These are phyloP conservation scores for Toxotes lorentzi DNA, from an alignment of 2,797 vertebrate genomes.

Conservation along the genomic window DNA sequence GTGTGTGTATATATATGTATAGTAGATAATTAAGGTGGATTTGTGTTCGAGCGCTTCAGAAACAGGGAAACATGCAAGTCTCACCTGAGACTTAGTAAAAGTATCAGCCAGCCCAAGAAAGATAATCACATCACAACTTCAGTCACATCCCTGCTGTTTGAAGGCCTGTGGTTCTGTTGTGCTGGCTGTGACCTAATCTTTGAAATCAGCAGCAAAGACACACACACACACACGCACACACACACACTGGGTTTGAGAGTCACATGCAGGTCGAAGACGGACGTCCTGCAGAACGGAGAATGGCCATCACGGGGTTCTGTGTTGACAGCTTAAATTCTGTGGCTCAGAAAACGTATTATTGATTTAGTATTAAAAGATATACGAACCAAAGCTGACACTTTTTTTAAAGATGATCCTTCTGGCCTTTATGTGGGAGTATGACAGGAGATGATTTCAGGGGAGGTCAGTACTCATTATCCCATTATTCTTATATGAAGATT, in stretches of 20 bases:
- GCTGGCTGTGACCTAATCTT: not conserved
- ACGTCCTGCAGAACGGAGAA: not conserved
- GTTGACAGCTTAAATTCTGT: not conserved
- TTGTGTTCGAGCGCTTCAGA: too few species aligned
- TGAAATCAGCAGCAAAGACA: not conserved
- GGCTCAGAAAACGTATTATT: not conserved
- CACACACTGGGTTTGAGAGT: not conserved
- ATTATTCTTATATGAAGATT: too few species aligned
- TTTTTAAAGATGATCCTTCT: not conserved
- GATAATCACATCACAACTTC: too few species aligned
- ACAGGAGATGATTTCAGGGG: too few species aligned
- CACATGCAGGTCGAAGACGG: not conserved
- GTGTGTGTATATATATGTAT: too few species aligned
- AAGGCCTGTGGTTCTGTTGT: too few species aligned
- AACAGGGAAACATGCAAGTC: too few species aligned
- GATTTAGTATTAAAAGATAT: not conserved
- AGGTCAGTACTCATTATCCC: too few species aligned
- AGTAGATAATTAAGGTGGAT: too few species aligned
- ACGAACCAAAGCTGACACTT: not conserved
- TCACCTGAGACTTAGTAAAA: too few species aligned
- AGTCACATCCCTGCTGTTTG: not conserved
- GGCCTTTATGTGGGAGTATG: not conserved
- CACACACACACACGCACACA: not conserved
- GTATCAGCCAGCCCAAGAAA: too few species aligned
- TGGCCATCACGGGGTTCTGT: not conserved